These are phyloP conservation scores for Hippopotamyrus pictus DNA, from an alignment of 2,797 vertebrate species.

Conservation along the genomic window DNA sequence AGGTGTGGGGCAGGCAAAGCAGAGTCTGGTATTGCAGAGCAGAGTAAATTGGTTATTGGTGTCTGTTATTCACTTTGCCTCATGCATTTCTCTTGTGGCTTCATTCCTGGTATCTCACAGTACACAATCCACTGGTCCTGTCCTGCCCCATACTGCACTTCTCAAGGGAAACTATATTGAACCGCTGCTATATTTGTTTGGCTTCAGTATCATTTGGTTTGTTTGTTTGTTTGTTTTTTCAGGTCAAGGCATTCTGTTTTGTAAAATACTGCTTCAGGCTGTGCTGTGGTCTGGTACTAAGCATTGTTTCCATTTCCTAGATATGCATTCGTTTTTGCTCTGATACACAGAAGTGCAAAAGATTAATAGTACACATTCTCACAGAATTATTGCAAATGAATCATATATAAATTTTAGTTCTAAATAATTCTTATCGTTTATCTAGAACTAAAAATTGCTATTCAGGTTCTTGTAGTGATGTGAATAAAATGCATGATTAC, in stretches of 20 bases:
- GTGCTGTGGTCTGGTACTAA: constrained; percentile 31
- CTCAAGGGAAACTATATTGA: constrained; percentile 47
- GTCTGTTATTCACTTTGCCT: constrained; percentile 59
- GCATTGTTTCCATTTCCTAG: constrained; percentile 26
- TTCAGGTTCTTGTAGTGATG: background rate
- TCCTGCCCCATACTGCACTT: constrained; percentile 41
- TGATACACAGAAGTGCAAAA: constrained; percentile 33
- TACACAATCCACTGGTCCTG: constrained; percentile 54
- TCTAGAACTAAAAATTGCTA: background rate
- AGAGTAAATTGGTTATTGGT: constrained; percentile 54
- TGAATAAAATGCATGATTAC: background rate
- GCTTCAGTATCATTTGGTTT: constrained; percentile 63
- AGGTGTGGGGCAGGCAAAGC: background rate
- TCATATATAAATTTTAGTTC: background rate
- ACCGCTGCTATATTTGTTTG: constrained; percentile 44
- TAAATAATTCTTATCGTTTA: background rate
- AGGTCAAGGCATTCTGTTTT: constrained; percentile 60
- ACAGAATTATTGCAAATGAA: background rate
- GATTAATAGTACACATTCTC: background rate
- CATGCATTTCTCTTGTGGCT: constrained; percentile 64
- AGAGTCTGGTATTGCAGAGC: constrained; percentile 50
- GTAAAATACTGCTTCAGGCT: constrained; percentile 49
- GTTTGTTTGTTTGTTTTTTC: constrained; percentile 51
- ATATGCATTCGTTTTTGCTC: constrained; percentile 33
- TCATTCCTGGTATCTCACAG: constrained; percentile 40